Evolutionary conservation across 2,888 invertebrate genomes (phyloP), one percentile per base, ranked within the genome.

Genomic region (Plebejus argus): DNA sequence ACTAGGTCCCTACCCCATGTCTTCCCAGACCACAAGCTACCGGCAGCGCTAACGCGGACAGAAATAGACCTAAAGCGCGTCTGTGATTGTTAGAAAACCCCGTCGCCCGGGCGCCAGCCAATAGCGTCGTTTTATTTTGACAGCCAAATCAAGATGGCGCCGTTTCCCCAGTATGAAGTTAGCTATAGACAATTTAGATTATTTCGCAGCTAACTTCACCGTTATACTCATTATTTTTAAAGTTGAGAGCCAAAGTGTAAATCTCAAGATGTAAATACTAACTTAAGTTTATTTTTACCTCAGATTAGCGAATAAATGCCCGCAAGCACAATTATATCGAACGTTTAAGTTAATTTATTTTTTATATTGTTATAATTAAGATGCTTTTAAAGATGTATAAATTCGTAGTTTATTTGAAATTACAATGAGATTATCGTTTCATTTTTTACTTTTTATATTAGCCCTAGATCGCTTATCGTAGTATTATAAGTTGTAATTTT

Each of bases 401-500:
- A 61, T 80, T 83, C 85, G 86, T 87, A 89, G 88, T 79, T 87
- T 87, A 85, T 87, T 88, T 92, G 92, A 93, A 93, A 93, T 93
- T 93, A 93, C 90, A 85, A 83, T 93, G 93, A 93, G 93, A 93
- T 93, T 93, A 93, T 89, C 86, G 86, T 90, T 88, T 89, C 89
- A 76, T 83, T 88, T 91, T 89, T 89, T 89, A 88, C 88, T 91
- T 91, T 91, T 88, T 89, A 86, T 88, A 87, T 81, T 86, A 88
- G 86, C 86, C 85, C 83, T 88, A 88, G 86, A 85, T 79, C 78
- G 78, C 79, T 83, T 78, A 78, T 80, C 28, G 72, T 76, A 77
- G 75, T 76, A 76, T 81, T 79, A 81, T 81, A 89, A 88, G 90
- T 91, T 90, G 89, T 90, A 89, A 79, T 81, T 82, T 83, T 81